Base-by-base conservation (phyloP, 2,888 invertebrate species). In the Baccha elongata region DNA sequence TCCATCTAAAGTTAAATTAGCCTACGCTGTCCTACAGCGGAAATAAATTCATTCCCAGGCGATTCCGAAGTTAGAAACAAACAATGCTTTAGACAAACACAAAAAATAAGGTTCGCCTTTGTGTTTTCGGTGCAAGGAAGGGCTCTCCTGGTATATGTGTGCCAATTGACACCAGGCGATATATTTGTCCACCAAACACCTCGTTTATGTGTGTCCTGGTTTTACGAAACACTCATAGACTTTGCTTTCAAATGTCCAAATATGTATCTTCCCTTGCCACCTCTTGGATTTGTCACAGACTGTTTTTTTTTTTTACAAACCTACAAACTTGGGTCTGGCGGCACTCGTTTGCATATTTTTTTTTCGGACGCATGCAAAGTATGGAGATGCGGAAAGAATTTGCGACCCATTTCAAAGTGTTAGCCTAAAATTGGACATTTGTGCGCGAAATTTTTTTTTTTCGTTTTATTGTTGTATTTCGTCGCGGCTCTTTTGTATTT, bases 161-260 rank as follows among this genome's bases (percentile, higher is more conserved):
- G 23, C 75, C 71, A 81, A 81, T 81, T 81, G 81, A 81, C 81
- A 81, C 75, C 81, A 53, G 21, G 55, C 71, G 65, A 81, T 81
- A 81, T 81, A 75, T 81, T 76, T 76, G 71, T 81, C 76, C 81
- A 53, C 46, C 71, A 72, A 81, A 81, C 81, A 81, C 80, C 75
- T 81, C 80, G 81, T 76, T 71, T 81, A n/a, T n/a, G 75, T 75
- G 60, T 72, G 64, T 65, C 37, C 42, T 52, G 26, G 58, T 46
- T 42, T 35, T 15, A 35, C 37, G 29, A 40, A 29, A 64, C 69
- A 62, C 69, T 64, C 73, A 64, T 48, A 75, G 80, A 53, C 65
- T 52, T 58, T 58, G 74, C 64, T 26, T 78, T 29, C 71, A 71
- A 78, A 48, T 65, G 64, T 64, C 58, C 44, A 58, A 72, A 60